Conservation (phyloP, 2,888 invertebrate genomes). For the Tipula vernalis region DNA sequence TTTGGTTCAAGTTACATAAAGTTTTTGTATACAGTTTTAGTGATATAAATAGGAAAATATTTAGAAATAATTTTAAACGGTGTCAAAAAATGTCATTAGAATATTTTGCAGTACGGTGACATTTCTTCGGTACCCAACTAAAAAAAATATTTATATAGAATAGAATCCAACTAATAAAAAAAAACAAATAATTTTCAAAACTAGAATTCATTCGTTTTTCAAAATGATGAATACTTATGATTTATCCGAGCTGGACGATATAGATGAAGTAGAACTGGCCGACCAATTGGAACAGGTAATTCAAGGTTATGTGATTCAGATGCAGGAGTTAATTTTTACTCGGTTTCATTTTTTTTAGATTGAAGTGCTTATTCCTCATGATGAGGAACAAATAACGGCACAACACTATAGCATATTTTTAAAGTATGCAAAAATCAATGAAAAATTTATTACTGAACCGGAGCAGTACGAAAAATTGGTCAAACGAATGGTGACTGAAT, state of each 20-base stretch:
- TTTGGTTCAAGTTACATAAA: not conserved
- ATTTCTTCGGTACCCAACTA: not conserved
- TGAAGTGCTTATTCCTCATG: not conserved
- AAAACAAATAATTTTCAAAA: not conserved
- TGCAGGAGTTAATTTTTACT: not conserved
- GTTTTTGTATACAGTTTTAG: not conserved
- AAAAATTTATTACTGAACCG: constrained; percentile 14
- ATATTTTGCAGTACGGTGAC: not conserved
- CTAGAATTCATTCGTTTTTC: not conserved
- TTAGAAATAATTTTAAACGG: not conserved
- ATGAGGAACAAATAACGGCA: not conserved
- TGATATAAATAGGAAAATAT: not conserved
- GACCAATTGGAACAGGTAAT: not conserved
- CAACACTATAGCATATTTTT: constrained; percentile 12
- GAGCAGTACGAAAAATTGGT: constrained; percentile 14
- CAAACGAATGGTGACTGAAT: constrained; percentile 9
- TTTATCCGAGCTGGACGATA: not conserved
- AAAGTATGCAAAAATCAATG: constrained; percentile 15
- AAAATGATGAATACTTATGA: not conserved
- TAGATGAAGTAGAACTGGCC: not conserved
- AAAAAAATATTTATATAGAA: not conserved
- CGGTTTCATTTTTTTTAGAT: not conserved
- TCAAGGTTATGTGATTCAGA: not conserved
- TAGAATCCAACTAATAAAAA: not conserved
- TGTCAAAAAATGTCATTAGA: not conserved